These are phyloP conservation scores for Ancistrus triradiatus DNA, from an alignment of 2,113 vertebrate species.

Conservation along the genomic window DNA sequence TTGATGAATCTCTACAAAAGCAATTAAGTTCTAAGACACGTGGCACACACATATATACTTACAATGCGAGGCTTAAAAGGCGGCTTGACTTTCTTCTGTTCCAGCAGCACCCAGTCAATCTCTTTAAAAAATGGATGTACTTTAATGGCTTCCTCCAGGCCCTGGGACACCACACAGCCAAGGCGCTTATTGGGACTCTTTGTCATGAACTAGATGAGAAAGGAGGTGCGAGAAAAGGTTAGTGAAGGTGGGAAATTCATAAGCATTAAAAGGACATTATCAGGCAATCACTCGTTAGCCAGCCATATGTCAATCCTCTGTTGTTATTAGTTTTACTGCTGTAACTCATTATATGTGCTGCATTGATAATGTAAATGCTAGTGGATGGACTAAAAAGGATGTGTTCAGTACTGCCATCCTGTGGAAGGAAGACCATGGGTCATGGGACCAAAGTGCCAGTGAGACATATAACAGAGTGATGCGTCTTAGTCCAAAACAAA, in stretches of 20 bases:
- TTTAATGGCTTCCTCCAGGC: slow-evolving; percentile 90
- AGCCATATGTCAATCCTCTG: too few species aligned
- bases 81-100: slow-evolving; percentile 89
- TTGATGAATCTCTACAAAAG: too few species aligned
- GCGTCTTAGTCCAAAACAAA: slow-evolving; percentile 56
- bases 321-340: too few species aligned
- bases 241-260: not conserved
- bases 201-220: slow-evolving; percentile 85
- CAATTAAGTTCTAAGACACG: too few species aligned
- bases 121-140: slow-evolving; percentile 94
- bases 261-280: not conserved
- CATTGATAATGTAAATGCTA: not conserved
- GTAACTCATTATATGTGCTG: not conserved
- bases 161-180: slow-evolving; percentile 85
- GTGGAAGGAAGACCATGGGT: slow-evolving; percentile 27
- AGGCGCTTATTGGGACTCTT: slow-evolving; percentile 92
- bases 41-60: too few species aligned
- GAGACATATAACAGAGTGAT: slow-evolving; percentile 47
- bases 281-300: too few species aligned
- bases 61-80: slow-evolving; percentile 97
- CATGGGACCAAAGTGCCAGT: slow-evolving; percentile 43
- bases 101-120: slow-evolving; percentile 94
- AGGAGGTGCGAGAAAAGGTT: not conserved
- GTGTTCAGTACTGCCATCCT: slow-evolving; percentile 1
- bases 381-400: not conserved